Evolutionary conservation across 2,797 vertebrate genomes (phyloP).

Genomic region (Darevskia nairensis): DNA sequence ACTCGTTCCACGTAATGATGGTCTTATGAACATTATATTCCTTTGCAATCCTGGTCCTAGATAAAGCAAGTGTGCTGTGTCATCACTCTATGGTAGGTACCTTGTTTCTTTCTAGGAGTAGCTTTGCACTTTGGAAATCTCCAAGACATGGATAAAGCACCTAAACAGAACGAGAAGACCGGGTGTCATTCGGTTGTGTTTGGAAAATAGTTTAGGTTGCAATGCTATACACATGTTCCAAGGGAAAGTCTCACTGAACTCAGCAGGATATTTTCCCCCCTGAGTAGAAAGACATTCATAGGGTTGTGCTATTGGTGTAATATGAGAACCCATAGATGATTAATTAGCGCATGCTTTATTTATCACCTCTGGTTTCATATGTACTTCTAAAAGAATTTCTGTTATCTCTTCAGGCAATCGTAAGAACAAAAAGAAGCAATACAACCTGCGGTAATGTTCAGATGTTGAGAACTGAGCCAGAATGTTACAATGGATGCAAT

Average conservation of each 20-base stretch:
- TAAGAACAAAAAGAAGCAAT: not conserved
- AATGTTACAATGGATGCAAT: not conserved
- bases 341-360: not conserved
- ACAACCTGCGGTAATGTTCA: not conserved
- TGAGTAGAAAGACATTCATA: too few relatives aligned
- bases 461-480: not conserved
- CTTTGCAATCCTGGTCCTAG: not conserved
- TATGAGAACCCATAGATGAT: not conserved
- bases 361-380: not conserved
- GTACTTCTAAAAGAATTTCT: not conserved
- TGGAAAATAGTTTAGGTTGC: not conserved
- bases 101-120: constrained; percentile 16
- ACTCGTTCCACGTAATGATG: not conserved
- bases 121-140: not conserved
- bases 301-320: not conserved
- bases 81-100: not conserved
- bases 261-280: too few relatives aligned
- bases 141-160: constrained; percentile 7
- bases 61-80: not conserved
- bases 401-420: not conserved
- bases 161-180: constrained; percentile 9
- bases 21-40: too few relatives aligned
- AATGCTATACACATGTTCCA: too few relatives aligned
- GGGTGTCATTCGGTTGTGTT: not conserved
- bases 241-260: too few relatives aligned